Evolutionary conservation across 2,888 invertebrate genomes (phyloP).

Genomic region (Chironomus riparius): DNA sequence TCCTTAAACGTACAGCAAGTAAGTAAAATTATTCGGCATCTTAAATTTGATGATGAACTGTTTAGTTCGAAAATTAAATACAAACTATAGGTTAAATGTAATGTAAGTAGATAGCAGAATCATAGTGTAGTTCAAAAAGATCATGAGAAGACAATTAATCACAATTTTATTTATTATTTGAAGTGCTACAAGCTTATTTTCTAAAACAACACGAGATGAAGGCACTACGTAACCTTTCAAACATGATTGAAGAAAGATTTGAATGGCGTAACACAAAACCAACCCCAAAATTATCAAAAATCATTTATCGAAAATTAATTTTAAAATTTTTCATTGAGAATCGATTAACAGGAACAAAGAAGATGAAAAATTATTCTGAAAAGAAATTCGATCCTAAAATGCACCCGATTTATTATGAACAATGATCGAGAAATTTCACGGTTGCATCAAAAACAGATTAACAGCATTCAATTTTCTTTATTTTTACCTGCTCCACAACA

Average conservation of each 20-base stretch:
- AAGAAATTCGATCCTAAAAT: too few species aligned
- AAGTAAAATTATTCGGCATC: neutral
- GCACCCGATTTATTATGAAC: too few species aligned
- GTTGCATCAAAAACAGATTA: neutral
- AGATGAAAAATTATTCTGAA: too few species aligned
- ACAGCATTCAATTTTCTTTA: neutral
- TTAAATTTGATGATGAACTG: neutral
- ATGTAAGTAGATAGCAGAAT: neutral
- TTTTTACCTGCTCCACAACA: neutral
- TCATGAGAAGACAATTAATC: conserved; percentile 8
- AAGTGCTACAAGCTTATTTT: neutral
- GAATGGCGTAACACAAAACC: neutral
- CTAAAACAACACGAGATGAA: neutral
- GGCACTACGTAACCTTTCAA: neutral
- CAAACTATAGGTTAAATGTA: neutral
- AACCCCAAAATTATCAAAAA: neutral
- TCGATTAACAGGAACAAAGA: too few species aligned
- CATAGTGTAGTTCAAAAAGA: neutral
- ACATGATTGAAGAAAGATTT: neutral
- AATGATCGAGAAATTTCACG: neutral
- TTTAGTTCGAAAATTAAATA: conserved; percentile 2
- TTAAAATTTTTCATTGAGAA: too few species aligned
- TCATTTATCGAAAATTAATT: too few species aligned
- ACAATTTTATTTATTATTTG: neutral
- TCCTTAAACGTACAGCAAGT: neutral